Evolutionary conservation across 2,888 invertebrate species (phyloP).

Genomic region (Parapristionchus giblindavisi): DNA sequence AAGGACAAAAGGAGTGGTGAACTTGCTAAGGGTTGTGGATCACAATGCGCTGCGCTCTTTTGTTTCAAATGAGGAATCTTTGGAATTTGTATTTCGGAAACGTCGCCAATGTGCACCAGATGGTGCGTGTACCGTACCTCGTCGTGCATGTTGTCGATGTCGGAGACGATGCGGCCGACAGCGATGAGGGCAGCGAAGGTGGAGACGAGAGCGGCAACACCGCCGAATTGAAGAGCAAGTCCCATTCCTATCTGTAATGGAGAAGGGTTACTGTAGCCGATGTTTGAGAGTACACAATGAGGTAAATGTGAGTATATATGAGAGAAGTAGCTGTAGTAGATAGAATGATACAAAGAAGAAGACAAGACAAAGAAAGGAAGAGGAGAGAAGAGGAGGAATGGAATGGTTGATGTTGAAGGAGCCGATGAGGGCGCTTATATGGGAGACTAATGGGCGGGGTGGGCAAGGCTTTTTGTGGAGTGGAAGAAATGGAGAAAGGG

Average conservation of each 20-base stretch:
- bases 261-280: conserved; percentile 11
- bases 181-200: conserved; percentile 29
- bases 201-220: conserved; percentile 33
- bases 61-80: neutral
- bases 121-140: conserved; percentile 30
- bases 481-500: conserved; percentile 8
- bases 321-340: neutral
- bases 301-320: neutral
- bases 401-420: conserved; percentile 1
- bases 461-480: conserved; percentile 11
- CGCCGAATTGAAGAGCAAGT: conserved; percentile 28
- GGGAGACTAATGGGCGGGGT: conserved; percentile 15
- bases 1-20: neutral
- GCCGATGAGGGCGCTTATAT: neutral
- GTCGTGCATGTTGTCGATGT: conserved; percentile 40
- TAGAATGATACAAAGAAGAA: neutral
- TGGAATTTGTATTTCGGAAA: neutral
- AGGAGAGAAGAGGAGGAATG: conserved; percentile 4
- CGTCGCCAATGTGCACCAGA: neutral
- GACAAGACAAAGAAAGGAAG: conserved; percentile 6
- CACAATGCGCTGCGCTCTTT: neutral
- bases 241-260: conserved; percentile 10
- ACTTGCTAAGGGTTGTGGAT: conserved; percentile 9
- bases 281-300: neutral
- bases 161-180: conserved; percentile 38